phyloP scores from a whole-genome alignment of 2,888 invertebrate species.

The Ectemnius cavifrons region DNA sequence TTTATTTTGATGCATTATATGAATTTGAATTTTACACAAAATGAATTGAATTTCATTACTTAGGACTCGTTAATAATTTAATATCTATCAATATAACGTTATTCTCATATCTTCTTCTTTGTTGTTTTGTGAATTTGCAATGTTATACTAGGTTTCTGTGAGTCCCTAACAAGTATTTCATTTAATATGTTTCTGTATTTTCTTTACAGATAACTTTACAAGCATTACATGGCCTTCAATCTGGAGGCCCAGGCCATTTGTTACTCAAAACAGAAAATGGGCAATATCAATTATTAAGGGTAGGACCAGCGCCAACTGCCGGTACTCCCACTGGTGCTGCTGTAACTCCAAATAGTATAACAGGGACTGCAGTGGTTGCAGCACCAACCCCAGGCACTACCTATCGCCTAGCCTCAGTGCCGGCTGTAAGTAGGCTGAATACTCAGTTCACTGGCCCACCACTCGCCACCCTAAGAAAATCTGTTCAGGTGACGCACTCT shows the following conservation, averaged over 20 bases:
- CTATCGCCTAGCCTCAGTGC: conserved; percentile 91
- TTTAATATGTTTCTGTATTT: background rate
- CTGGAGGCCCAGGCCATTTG: conserved; percentile 90
- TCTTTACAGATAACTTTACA: conserved; percentile 88
- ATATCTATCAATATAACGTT: too few relatives aligned
- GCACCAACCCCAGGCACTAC: conserved; percentile 80
- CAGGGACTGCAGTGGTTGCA: conserved; percentile 72
- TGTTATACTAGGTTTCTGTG: too few relatives aligned
- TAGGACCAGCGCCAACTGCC: conserved; percentile 88
- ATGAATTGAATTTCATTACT: too few relatives aligned
- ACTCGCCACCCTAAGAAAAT: conserved; percentile 82
- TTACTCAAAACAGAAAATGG: conserved; percentile 98
- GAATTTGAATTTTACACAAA: too few relatives aligned
- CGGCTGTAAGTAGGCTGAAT: conserved; percentile 88
- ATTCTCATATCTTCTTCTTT: too few relatives aligned
- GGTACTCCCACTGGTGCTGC: conserved; percentile 76
- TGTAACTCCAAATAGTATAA: conserved; percentile 77
- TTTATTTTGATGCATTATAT: background rate
- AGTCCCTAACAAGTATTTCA: background rate
- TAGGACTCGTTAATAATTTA: too few relatives aligned
- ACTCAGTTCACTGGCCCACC: conserved; percentile 82
- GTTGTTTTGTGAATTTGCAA: too few relatives aligned
- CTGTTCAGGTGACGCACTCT: conserved; percentile 77
- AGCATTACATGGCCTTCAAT: conserved; percentile 91
- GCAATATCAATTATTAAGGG: conserved; percentile 94